A percentile compares a stretch with the other conserved stretches of the same genome.
These are phyloP conservation scores for Scaptomyza cyrtandrae DNA, from an alignment of 2,888 invertebrate species.

Conservation along the genomic window DNA sequence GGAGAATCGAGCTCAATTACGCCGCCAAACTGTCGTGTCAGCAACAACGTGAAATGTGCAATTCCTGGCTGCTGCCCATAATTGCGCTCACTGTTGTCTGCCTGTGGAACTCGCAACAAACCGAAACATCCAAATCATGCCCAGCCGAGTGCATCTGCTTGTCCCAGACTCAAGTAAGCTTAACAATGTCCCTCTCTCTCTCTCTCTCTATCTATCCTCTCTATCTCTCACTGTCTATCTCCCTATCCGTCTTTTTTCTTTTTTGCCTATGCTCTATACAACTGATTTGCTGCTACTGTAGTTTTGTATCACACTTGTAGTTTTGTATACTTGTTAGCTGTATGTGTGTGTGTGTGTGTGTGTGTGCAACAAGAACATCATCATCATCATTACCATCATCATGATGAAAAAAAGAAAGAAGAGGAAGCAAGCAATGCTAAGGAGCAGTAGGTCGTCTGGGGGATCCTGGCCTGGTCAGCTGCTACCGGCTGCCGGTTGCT, in stretches of 20 bases:
- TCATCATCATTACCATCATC: conserved; percentile 20
- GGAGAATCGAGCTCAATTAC: conserved; percentile 76
- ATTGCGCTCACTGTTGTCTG: conserved; percentile 85
- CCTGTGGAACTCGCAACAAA: conserved; percentile 84
- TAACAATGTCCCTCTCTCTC: conserved; percentile 56
- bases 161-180: conserved; percentile 92
- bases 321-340: conserved; percentile 39
- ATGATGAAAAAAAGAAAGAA: neutral
- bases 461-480: conserved; percentile 47
- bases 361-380: too few relatives aligned
- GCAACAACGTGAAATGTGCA: conserved; percentile 85
- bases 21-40: conserved; percentile 78
- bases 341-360: neutral
- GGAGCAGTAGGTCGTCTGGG: conserved; percentile 47
- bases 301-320: conserved; percentile 35
- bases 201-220: neutral
- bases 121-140: conserved; percentile 87
- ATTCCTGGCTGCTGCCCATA: conserved; percentile 84
- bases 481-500: conserved; percentile 5
- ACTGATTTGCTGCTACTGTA: conserved; percentile 25
- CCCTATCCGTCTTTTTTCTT: neutral
- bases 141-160: conserved; percentile 94
- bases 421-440: conserved; percentile 31
- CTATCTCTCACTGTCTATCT: too few relatives aligned
- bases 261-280: neutral